These are phyloP conservation scores for Taphrorychus bicolor DNA, from an alignment of 2,888 invertebrate species.

Conservation along the genomic window DNA sequence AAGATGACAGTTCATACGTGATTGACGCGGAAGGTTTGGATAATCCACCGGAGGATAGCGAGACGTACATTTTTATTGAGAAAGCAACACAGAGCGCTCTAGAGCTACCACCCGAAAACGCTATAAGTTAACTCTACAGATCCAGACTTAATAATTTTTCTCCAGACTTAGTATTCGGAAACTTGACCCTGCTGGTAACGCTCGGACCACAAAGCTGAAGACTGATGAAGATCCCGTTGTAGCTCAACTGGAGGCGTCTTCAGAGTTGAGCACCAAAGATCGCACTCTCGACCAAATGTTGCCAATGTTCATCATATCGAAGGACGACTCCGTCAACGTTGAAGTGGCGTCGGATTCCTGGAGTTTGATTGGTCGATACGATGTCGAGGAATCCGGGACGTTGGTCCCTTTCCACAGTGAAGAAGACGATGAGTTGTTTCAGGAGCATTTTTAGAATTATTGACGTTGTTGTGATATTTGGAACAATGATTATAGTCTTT, in stretches of 20 bases:
- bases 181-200: too few relatives aligned
- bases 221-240: slow-evolving; percentile 48
- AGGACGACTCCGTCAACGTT: slow-evolving; percentile 52
- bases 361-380: slow-evolving; percentile 58
- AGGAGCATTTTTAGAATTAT: slow-evolving; percentile 48
- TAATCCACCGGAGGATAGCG: slow-evolving; percentile 15
- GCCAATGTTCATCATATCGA: slow-evolving; percentile 55
- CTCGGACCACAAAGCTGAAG: slow-evolving; percentile 18
- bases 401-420: slow-evolving; percentile 55
- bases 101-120: too few relatives aligned
- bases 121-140: too few relatives aligned
- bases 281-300: slow-evolving; percentile 52
- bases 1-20: slow-evolving; percentile 50
- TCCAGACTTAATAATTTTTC: too few relatives aligned
- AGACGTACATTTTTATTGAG: not conserved
- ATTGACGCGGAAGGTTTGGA: slow-evolving; percentile 29
- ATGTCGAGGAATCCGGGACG: slow-evolving; percentile 58
- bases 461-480: too few relatives aligned
- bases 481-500: too few relatives aligned
- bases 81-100: too few relatives aligned
- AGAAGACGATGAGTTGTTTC: slow-evolving; percentile 49
- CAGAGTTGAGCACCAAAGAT: slow-evolving; percentile 46
- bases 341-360: slow-evolving; percentile 54
- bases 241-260: slow-evolving; percentile 35
- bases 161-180: too few relatives aligned